Base-by-base conservation (phyloP, 2,113 vertebrate species). In the Hippocampus mohnikei region DNA sequence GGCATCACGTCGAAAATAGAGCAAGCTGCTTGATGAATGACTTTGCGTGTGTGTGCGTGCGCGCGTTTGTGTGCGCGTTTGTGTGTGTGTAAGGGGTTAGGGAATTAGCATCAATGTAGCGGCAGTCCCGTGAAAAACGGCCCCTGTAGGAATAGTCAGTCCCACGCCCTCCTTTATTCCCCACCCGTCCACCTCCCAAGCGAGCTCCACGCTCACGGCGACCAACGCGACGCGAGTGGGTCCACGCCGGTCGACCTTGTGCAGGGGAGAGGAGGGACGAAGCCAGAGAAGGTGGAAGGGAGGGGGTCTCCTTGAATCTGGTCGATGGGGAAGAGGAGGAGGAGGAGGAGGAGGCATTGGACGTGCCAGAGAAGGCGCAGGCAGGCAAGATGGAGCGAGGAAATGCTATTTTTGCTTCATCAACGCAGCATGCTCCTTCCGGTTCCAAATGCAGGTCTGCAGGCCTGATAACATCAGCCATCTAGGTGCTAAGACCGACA, bases 221-320 rank as follows among this genome's bases (percentile, higher is more conserved):
- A 53, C 80, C 18, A 66, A 55, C 67, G 78, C 80, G 74, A 75
- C 74, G 78, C 79, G 79, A 80, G 81, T 71, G 78, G 76, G 76
- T 73, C 77, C 83, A 81, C 80, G 81, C 84, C 81, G 80, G 81
- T 87, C 88, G 88, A 90, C 89, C 88, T 90, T 90, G 88, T 89
- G 80, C 72, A 72, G 70, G 78, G 66, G 79, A 12, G 69, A 46
- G 65, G 65, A 58, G 50, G 37, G 40, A 68, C 1, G 62, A 12
- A 58, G 64, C 10, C 55, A 5, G 63, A 2, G 69, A 11, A 66
- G 10, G 4, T 3, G 63, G 23, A 71, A 61, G 60, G 18, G 41
- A 20, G 68, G 8, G 25, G 8, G 48, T 87, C 80, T 87, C 78
- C 76, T 88, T 85, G 75, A 83, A 83, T 87, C 70, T 64, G 52